Percentiles rank a stretch among this genome's conserved stretches.
Evolutionary conservation across 2,797 vertebrate genomes (phyloP).

Genomic region (Microctenopoma stevenorrisi): DNA sequence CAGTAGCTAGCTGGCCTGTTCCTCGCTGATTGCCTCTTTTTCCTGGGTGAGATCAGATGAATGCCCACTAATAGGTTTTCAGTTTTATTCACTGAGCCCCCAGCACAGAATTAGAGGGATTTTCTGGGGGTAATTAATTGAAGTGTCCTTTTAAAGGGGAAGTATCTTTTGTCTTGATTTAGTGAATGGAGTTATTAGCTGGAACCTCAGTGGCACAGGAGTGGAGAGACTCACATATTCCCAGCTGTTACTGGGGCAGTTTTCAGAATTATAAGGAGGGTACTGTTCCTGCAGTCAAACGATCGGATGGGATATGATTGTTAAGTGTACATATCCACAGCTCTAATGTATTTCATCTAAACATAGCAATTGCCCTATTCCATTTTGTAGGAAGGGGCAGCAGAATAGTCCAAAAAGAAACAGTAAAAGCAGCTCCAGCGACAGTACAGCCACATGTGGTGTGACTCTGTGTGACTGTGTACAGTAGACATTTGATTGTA

Average conservation of each 20-base stretch:
- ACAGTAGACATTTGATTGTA: neutral
- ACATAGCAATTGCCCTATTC: neutral
- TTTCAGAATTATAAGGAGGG: slow-evolving; percentile 25
- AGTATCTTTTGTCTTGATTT: slow-evolving; percentile 77
- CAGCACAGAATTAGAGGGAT: slow-evolving; percentile 74
- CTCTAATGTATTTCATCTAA: neutral
- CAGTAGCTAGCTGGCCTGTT: slow-evolving; percentile 39
- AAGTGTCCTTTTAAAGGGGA: slow-evolving; percentile 73
- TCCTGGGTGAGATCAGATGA: slow-evolving; percentile 71
- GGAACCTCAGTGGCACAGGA: slow-evolving; percentile 47
- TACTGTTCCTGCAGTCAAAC: slow-evolving; percentile 16
- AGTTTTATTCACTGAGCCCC: slow-evolving; percentile 77
- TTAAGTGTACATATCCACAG: slow-evolving; percentile 18
- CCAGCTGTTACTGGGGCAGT: slow-evolving; percentile 20
- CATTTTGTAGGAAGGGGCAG: neutral
- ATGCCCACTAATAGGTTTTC: slow-evolving; percentile 80
- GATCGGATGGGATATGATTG: slow-evolving; percentile 14
- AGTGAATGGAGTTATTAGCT: slow-evolving; percentile 66
- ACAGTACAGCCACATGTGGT: neutral
- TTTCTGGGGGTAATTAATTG: slow-evolving; percentile 79
- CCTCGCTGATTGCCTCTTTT: slow-evolving; percentile 67
- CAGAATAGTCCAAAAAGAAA: neutral
- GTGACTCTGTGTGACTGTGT: neutral
- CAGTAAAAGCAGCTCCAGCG: neutral
- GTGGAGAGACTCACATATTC: slow-evolving; percentile 40